These are phyloP conservation scores for Potorous gilbertii DNA, from an alignment of 2,797 vertebrate species.

Conservation along the genomic window DNA sequence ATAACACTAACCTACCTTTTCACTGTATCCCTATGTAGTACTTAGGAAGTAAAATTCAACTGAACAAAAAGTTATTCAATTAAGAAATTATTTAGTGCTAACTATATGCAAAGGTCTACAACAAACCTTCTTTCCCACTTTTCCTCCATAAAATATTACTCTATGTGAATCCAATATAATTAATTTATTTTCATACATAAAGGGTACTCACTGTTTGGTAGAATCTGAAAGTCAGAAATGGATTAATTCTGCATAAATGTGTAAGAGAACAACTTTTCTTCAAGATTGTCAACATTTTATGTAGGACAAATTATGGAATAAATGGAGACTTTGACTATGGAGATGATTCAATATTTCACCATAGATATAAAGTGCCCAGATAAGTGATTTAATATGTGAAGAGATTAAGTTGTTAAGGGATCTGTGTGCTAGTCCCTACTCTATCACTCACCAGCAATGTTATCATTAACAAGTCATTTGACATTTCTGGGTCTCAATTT, in stretches of 20 bases:
- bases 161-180: constrained; percentile 40
- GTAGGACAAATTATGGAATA: constrained; percentile 28
- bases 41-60: constrained; percentile 24
- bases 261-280: neutral
- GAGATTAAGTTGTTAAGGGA: neutral
- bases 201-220: constrained; percentile 9
- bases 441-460: neutral
- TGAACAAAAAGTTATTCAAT: constrained; percentile 11
- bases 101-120: neutral
- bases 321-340: constrained; percentile 27
- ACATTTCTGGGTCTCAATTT: neutral
- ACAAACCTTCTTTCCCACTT: constrained; percentile 15
- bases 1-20: neutral
- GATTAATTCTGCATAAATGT: constrained; percentile 43
- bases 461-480: neutral
- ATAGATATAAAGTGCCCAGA: neutral
- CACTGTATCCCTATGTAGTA: neutral
- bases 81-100: neutral
- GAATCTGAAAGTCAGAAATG: neutral
- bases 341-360: neutral
- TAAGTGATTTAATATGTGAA: neutral
- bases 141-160: constrained; percentile 33
- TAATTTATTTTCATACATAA: neutral
- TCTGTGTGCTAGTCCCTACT: neutral
- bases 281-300: neutral